Evolutionary conservation across 1,140 invertebrate species (phyloP), one percentile per base, ranked within the genome.

Genomic region (Pollicipes pollicipes): DNA sequence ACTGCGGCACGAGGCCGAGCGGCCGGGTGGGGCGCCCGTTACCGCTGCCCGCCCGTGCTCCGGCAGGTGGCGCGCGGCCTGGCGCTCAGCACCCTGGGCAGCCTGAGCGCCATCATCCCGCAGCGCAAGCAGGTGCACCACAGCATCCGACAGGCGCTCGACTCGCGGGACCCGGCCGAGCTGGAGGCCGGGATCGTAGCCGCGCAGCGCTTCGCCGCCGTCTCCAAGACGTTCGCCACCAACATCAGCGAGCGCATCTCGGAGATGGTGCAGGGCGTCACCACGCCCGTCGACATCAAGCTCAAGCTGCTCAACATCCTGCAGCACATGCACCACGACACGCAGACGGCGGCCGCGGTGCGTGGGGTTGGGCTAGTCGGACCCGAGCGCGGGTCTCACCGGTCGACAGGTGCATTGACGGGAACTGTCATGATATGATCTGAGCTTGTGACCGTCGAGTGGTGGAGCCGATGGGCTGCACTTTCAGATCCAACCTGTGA

Each of bases 161-260:
- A 98, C 81, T 96, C 94, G 32, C 90, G 96, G 81, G 93, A 98
- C 80, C 87, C 89, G 72, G 90, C 96, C 1, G 95, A 98, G 83
- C 90, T 97, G 28, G 89, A 95, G 82, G 94, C 95, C 66, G 94
- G 95, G 27, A 95, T 98, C 76, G 94, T 91, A 85, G 93, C 93
- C 69, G 92, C 93, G 70, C 88, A 88, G 74, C 88, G 90, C 82
- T 96, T 97, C 86, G 91, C 93, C 67, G 88, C 90, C 21, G 89
- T 93, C 78, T 97, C 93, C 16, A 91, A 90, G 79, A 85, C 89
- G 45, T 98, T 97, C 85, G 93, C 95, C n/a, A 87, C 93, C 16
- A 93, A 90, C 69, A 96, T 97, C 87, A 97, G 93, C 77, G 90
- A 90, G 75, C 96, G 96, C 81, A 88, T 98, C 68, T 90, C 91